A percentile compares a stretch with the other conserved stretches of the same genome.
These are phyloP conservation scores for Eulacestoma nigropectus DNA, from an alignment of 2,113 vertebrate genomes.

Conservation along the genomic window DNA sequence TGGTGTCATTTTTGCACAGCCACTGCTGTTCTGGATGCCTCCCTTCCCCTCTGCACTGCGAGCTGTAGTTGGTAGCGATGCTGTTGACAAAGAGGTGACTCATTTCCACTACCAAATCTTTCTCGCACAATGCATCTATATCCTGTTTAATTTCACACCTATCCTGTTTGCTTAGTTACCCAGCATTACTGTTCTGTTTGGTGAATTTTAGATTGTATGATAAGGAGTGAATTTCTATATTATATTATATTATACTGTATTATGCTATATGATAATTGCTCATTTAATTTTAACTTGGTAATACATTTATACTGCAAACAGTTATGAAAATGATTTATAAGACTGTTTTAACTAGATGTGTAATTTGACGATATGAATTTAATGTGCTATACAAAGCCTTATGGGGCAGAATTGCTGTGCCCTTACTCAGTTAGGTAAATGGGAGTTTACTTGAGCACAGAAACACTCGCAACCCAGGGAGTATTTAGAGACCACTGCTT, in stretches of 20 bases:
- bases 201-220: neutral
- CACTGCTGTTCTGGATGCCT: neutral
- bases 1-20: neutral
- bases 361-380: neutral
- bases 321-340: neutral
- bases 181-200: neutral
- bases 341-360: neutral
- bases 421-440: neutral
- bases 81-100: conserved; percentile 46
- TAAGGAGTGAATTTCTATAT: neutral
- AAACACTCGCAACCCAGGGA: neutral
- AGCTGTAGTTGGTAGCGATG: neutral
- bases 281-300: conserved; percentile 27
- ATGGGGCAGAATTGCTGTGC: neutral
- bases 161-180: conserved; percentile 42
- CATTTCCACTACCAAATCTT: conserved; percentile 20
- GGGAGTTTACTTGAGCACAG: neutral
- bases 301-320: neutral
- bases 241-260: neutral
- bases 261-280: neutral
- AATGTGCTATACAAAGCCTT: neutral
- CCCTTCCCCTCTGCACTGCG: neutral
- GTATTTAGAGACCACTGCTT: conserved; percentile 11
- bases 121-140: neutral
- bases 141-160: conserved; percentile 57